Conservation (phyloP, 2,888 invertebrate genomes). For the Stramonita haemastoma region DNA sequence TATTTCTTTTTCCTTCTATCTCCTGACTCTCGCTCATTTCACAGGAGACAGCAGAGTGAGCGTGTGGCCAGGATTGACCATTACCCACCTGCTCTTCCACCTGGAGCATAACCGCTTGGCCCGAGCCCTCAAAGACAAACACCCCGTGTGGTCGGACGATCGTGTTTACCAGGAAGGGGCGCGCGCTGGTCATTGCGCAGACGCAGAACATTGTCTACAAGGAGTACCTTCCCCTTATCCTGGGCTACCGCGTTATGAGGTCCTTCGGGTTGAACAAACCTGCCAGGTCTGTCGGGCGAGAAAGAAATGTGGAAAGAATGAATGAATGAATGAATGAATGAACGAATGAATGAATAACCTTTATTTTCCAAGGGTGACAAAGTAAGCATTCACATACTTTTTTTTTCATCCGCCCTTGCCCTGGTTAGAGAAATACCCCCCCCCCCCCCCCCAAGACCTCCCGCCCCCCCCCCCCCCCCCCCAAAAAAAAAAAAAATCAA, state of each 20-base stretch:
- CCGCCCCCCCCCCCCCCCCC: too few species aligned
- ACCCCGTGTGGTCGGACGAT: slow-evolving; percentile 44
- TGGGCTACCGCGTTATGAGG: slow-evolving; percentile 33
- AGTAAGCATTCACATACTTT: too few species aligned
- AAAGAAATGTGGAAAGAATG: too few species aligned
- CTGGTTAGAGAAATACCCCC: too few species aligned
- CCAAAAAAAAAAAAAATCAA: too few species aligned
- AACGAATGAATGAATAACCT: too few species aligned
- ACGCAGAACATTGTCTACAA: slow-evolving; percentile 39
- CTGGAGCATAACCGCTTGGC: slow-evolving; percentile 47
- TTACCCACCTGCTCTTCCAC: slow-evolving; percentile 37
- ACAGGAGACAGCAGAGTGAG: slow-evolving; percentile 44
- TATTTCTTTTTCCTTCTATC: too few species aligned
- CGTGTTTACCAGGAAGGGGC: slow-evolving; percentile 42
- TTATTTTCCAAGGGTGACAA: too few species aligned
- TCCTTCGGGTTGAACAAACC: slow-evolving; percentile 21
- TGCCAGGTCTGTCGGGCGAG: not conserved
- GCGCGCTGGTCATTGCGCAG: slow-evolving; percentile 42
- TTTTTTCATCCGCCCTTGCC: too few species aligned
- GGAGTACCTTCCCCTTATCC: slow-evolving; percentile 41
- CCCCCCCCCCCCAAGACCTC: too few species aligned
- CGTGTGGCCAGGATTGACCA: slow-evolving; percentile 42
- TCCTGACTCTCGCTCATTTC: too few species aligned
- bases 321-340: too few species aligned
- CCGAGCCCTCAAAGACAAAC: not conserved